These are phyloP conservation scores for Alviniconcha strummeri DNA, from an alignment of 2,888 invertebrate genomes.

Conservation along the genomic window DNA sequence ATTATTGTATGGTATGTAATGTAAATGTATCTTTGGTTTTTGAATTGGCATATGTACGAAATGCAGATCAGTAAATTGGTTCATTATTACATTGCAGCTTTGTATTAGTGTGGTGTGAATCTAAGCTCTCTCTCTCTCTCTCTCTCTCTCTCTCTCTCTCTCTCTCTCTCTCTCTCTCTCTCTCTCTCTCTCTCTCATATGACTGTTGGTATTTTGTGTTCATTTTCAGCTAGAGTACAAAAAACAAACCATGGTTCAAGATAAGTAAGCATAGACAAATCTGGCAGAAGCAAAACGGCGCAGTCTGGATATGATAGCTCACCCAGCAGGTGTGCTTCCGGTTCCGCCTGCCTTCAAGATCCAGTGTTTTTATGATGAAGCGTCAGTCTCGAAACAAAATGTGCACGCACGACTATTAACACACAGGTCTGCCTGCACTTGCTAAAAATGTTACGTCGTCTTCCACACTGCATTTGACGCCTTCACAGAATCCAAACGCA, in stretches of 20 bases:
- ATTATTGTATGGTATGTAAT: constrained; percentile 26
- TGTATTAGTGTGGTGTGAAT: neutral
- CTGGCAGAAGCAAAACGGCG: too few relatives aligned
- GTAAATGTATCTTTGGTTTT: constrained; percentile 31
- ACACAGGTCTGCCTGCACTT: too few relatives aligned
- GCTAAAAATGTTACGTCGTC: too few relatives aligned
- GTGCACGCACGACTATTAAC: too few relatives aligned
- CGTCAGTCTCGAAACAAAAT: too few relatives aligned
- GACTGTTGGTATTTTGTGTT: neutral
- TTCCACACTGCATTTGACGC: too few relatives aligned
- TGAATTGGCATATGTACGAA: constrained; percentile 31
- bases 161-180: neutral
- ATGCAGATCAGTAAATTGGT: constrained; percentile 36
- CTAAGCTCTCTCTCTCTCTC: neutral
- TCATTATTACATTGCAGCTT: constrained; percentile 14
- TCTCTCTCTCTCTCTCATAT: too few relatives aligned
- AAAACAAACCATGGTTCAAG: neutral
- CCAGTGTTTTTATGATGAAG: too few relatives aligned
- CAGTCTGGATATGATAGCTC: neutral
- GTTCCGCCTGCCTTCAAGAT: too few relatives aligned
- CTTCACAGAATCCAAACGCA: too few relatives aligned
- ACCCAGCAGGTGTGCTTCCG: neutral
- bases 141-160: neutral
- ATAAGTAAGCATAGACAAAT: neutral
- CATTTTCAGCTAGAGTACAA: neutral